Evolutionary conservation across 2,113 vertebrate genomes (phyloP), one percentile per base, ranked within the genome.

Genomic region (Aphelocoma coerulescens): DNA sequence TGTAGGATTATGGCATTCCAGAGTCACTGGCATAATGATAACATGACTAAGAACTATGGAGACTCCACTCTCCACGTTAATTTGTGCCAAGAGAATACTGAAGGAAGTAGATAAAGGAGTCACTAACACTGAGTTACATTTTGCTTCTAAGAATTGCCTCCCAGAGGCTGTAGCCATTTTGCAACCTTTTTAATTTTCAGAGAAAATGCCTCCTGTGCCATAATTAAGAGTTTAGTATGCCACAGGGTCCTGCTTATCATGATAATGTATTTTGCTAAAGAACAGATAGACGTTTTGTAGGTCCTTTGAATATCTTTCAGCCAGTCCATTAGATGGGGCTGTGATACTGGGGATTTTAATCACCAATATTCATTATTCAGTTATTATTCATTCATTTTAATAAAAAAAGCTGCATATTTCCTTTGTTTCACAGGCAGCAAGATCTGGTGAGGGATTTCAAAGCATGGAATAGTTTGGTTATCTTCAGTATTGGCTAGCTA

Each of bases 271-370:
- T 91, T 90, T 94, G 51, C 68, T 58, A 30, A 18, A 93, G 55
- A 88, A 72, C 32, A 77, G 41, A 79, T 19, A 81, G 41, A 23
- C 16, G 62, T 54, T 73, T 69, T 46, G 49, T 37, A 55, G 43
- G 30, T 86, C 55, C 49, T 93, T 66, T 48, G 54, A 82, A 76
- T 89, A 79, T 69, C 94, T 94, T 97, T 91, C 88, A 93, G 51
- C 90, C 88, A 90, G 91, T 86, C 96, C 96, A 96, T 90, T 96
- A 97, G 96, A 94, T 96, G 96, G 95, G 90, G 96, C 96, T 97
- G 95, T 95, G 90, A 97, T 92, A 93, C 95, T 88, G 85, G 63
- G 72, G 72, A 96, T 96, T 91, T 90, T 91, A 93, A 84, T 88
- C 33, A 74, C 63, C 20, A 19, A n/a, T 85, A 71, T 52, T 76